Conservation (phyloP, 1,140 invertebrate species). For the Lethrus apterus region DNA sequence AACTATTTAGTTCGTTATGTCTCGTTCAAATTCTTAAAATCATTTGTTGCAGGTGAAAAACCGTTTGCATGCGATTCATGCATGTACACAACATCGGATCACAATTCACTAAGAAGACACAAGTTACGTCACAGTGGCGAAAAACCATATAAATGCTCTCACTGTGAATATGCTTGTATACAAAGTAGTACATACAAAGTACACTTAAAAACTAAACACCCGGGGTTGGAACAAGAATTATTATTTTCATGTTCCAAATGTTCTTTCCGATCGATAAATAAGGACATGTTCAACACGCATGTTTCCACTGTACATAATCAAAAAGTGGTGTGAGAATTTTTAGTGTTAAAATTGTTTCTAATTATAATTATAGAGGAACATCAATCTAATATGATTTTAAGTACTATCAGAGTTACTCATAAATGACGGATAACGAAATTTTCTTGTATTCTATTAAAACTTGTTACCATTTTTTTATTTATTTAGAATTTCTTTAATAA, state of each 20-base stretch:
- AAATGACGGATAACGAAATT: no score
- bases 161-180: slow-evolving; percentile 62
- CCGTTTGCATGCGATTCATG: slow-evolving; percentile 75
- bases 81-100: slow-evolving; percentile 66
- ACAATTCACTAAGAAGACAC: slow-evolving; percentile 75
- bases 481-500: no score
- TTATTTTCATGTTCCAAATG: slow-evolving; percentile 48
- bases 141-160: slow-evolving; percentile 62
- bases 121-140: slow-evolving; percentile 67
- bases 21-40: no score
- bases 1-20: no score
- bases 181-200: slow-evolving; percentile 59
- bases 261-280: slow-evolving; percentile 47
- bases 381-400: no score
- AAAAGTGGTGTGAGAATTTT: slow-evolving; percentile 11
- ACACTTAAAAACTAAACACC: slow-evolving; percentile 51
- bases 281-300: slow-evolving; percentile 43
- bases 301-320: slow-evolving; percentile 28
- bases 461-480: no score
- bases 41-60: slow-evolving; percentile 60
- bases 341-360: not conserved
- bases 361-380: no score
- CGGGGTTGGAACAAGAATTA: slow-evolving; percentile 43
- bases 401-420: no score
- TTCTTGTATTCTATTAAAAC: no score